These are phyloP conservation scores for Nemurella pictetii DNA, from an alignment of 2,888 invertebrate species.

Conservation along the genomic window DNA sequence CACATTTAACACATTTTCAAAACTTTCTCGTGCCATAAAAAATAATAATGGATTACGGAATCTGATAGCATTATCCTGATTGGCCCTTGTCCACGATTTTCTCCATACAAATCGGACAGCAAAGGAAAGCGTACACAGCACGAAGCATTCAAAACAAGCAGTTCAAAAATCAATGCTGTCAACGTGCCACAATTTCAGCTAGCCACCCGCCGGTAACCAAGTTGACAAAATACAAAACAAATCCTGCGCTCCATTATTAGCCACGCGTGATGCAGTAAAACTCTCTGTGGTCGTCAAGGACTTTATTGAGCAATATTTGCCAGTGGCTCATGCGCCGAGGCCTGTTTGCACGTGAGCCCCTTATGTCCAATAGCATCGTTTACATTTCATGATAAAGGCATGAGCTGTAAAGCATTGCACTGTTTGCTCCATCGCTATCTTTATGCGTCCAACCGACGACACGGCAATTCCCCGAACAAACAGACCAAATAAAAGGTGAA, in stretches of 20 bases:
- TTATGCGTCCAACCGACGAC: neutral
- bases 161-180: neutral
- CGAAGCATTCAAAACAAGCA: neutral
- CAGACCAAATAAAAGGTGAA: neutral
- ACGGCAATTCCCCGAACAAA: neutral
- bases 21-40: too few species aligned
- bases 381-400: neutral
- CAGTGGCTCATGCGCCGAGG: neutral
- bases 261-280: neutral
- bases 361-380: neutral
- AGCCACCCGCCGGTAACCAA: too few species aligned
- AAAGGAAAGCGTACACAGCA: too few species aligned
- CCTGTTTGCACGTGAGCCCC: neutral
- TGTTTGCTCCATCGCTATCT: neutral
- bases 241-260: neutral
- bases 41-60: too few species aligned
- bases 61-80: too few species aligned
- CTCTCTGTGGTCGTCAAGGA: slow-evolving; percentile 2
- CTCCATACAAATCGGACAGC: too few species aligned
- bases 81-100: too few species aligned
- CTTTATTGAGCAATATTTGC: slow-evolving; percentile 3
- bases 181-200: neutral
- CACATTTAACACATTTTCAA: too few species aligned
- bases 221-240: too few species aligned
- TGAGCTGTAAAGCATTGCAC: neutral